phyloP scores from a whole-genome alignment of 2,797 vertebrate species.

The Silurus lanzhouensis region DNA sequence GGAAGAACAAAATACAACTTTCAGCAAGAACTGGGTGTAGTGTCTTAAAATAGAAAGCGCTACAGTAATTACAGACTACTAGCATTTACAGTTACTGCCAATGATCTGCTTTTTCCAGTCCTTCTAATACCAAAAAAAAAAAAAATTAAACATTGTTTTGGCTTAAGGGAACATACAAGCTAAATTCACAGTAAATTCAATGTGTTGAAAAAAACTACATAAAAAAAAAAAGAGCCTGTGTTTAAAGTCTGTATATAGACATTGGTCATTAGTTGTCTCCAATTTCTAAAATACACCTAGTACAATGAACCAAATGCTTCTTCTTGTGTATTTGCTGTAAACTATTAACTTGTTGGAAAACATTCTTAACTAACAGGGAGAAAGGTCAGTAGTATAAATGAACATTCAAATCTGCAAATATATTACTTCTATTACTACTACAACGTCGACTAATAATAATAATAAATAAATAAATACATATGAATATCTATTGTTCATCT shows the following conservation, averaged over 20 bases:
- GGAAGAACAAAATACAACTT: neutral
- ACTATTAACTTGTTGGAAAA: conserved; percentile 42
- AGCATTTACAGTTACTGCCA: neutral
- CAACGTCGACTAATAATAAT: neutral
- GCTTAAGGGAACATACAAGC: neutral
- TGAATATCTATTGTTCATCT: neutral
- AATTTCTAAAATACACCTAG: neutral
- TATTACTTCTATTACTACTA: neutral
- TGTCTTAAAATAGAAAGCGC: conserved; percentile 16
- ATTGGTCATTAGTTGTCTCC: neutral
- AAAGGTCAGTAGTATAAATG: conserved; percentile 9
- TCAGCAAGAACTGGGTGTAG: conserved; percentile 4
- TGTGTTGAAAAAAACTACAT: neutral
- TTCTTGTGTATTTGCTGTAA: conserved; percentile 34
- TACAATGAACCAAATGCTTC: neutral
- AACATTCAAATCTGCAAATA: neutral
- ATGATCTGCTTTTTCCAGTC: neutral
- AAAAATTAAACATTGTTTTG: too few species aligned
- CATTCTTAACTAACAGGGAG: neutral
- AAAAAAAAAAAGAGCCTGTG: neutral
- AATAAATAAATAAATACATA: neutral
- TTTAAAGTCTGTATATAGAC: neutral
- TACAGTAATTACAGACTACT: conserved; percentile 32
- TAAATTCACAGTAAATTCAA: neutral
- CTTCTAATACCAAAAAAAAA: neutral